These are phyloP conservation scores for Henricia sp. DNA, from an alignment of 53 echinoderm and acorn worm genomes.

Conservation along the genomic window DNA sequence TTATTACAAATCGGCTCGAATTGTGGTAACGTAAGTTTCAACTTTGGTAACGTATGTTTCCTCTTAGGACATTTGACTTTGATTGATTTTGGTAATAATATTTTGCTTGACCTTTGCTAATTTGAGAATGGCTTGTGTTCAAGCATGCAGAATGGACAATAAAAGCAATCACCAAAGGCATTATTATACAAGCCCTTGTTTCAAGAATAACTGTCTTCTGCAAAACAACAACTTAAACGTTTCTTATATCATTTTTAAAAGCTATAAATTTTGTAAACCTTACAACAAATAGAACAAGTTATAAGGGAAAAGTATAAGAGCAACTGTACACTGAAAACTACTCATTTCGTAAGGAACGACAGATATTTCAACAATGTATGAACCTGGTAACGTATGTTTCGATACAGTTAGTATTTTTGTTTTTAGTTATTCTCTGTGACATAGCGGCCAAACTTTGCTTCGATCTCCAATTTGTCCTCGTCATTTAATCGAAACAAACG, in stretches of 20 bases:
- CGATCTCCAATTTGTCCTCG: conserved; percentile 5
- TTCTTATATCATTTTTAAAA: neutral
- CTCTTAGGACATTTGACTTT: neutral
- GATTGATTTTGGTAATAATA: neutral
- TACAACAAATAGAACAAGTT: conserved; percentile 7
- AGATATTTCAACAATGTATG: neutral
- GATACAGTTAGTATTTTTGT: neutral
- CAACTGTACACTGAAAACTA: neutral
- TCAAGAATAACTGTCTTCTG: neutral
- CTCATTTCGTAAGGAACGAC: neutral
- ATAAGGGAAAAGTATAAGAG: conserved; percentile 9
- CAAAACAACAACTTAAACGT: neutral
- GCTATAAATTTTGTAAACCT: conserved; percentile 17
- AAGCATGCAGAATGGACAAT: neutral
- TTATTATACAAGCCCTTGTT: neutral
- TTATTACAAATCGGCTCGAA: neutral
- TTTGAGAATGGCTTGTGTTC: neutral
- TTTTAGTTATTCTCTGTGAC: neutral
- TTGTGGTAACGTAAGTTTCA: conserved; percentile 30
- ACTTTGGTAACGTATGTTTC: neutral
- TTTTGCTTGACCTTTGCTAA: neutral
- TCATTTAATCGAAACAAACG: conserved; percentile 8
- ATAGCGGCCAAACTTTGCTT: conserved; percentile 10
- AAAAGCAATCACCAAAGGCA: neutral
- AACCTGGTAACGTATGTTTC: conserved; percentile 23